Percentiles rank a stretch among this genome's conserved stretches.
These are phyloP conservation scores for Adela reaumurella DNA, from an alignment of 2,888 invertebrate species.

Conservation along the genomic window DNA sequence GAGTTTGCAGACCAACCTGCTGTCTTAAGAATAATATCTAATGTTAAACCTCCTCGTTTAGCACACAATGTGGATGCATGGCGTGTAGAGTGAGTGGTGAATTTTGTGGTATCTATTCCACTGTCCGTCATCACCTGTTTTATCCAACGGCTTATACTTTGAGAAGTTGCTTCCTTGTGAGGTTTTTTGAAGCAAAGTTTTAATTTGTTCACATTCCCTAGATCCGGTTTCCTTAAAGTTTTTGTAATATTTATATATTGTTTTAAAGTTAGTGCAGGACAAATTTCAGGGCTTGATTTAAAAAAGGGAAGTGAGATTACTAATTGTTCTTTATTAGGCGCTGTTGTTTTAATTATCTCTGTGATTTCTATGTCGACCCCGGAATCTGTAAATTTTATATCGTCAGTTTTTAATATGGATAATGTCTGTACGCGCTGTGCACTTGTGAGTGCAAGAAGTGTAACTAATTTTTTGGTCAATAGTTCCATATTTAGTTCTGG, in stretches of 20 bases:
- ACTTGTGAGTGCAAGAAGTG: constrained; percentile 2
- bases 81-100: constrained; percentile 15
- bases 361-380: constrained; percentile 4
- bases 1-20: constrained; percentile 16
- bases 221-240: neutral
- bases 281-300: constrained; percentile 2
- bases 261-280: constrained; percentile 3
- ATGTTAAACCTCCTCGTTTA: constrained; percentile 11
- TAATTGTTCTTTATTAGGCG: neutral
- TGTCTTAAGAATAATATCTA: constrained; percentile 13
- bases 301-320: neutral
- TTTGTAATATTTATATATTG: constrained; percentile 3
- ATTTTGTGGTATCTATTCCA: constrained; percentile 14
- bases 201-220: too few species aligned
- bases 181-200: neutral
- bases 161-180: constrained; percentile 1
- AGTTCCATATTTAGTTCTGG: neutral
- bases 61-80: constrained; percentile 17
- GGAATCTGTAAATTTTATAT: constrained; percentile 3
- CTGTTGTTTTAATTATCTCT: constrained; percentile 6
- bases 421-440: constrained; percentile 6
- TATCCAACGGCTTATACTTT: constrained; percentile 5
- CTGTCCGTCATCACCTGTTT: constrained; percentile 6
- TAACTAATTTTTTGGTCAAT: constrained; percentile 3
- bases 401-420: constrained; percentile 5